A percentile compares a stretch with the other conserved stretches of the same genome.
phyloP scores from a whole-genome alignment of 2,888 invertebrate species.

The Dendrolimus pini region DNA sequence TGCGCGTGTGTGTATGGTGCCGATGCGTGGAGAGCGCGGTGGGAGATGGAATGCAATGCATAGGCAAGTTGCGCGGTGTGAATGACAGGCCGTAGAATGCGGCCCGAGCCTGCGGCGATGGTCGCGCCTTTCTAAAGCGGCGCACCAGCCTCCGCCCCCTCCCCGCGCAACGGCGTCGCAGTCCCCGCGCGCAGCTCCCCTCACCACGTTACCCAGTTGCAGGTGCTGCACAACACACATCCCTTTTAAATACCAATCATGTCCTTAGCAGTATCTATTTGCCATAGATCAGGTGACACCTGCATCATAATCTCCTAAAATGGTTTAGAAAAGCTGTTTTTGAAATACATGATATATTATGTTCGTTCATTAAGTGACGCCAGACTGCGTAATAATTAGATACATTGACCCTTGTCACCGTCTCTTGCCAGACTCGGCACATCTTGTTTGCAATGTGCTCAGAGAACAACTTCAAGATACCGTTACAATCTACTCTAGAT shows the following conservation, averaged over 20 bases:
- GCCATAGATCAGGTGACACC: conserved; percentile 64
- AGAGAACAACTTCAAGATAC: conserved; percentile 6
- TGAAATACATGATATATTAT: neutral
- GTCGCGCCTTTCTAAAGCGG: conserved; percentile 78
- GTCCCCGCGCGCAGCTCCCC: conserved; percentile 43
- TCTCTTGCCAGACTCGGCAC: neutral
- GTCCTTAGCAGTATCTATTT: conserved; percentile 69
- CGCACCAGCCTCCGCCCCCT: conserved; percentile 51
- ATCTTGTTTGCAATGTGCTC: neutral
- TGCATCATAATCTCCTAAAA: conserved; percentile 65
- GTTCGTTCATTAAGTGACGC: conserved; percentile 11
- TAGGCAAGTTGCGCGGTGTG: conserved; percentile 76
- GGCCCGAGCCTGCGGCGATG: conserved; percentile 74
- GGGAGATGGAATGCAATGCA: conserved; percentile 74
- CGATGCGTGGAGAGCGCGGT: conserved; percentile 53
- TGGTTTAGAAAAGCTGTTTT: conserved; percentile 12
- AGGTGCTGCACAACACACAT: conserved; percentile 72
- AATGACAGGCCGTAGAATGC: conserved; percentile 77
- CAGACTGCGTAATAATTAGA: conserved; percentile 30
- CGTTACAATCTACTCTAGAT: conserved; percentile 9
- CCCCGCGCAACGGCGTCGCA: conserved; percentile 17
- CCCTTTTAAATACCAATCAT: conserved; percentile 75
- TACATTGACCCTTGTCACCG: conserved; percentile 9
- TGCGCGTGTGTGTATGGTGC: conserved; percentile 1
- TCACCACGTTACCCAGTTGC: conserved; percentile 54